Base-by-base conservation (phyloP, 2,113 vertebrate genomes). In the Bubo bubo region DNA sequence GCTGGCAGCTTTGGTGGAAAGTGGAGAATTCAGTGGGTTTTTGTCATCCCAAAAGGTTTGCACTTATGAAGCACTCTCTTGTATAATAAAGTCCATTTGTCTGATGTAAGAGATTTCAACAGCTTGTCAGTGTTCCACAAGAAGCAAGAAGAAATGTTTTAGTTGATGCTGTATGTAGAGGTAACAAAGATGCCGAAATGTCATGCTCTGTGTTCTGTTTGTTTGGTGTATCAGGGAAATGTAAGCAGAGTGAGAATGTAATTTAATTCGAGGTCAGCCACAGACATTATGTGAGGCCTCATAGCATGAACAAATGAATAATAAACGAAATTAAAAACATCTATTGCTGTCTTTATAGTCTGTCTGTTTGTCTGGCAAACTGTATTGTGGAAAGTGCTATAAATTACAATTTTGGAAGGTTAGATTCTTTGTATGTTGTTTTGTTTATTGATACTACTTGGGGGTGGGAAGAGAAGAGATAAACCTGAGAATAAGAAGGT, bases 41-140 rank as follows among this genome's bases (percentile, higher is more conserved):
- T 97, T 96, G 90, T 96, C 96, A 97, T 96, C 96, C 94, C 90
- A 28, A 93, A 96, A 96, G 95, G 91, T 92, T 83, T 95, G 76
- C 60, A 64, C 74, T 97, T 93, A 97, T 35, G 73, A 97, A 98
- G 96, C 5, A 1, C 74, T 96, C 64, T 91, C 93, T 94, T 88
- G 70, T 70, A 47, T 95, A 96, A 97, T 97, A 88, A 92, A 95
- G 88, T 94, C 94, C 96, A 84, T 96, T 98, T 97, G 85, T 95
- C 95, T 97, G 90, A 95, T 96, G 92, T 96, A 96, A 97, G 88
- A 97, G 83, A 95, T 95, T 97, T 97, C 94, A 95, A 90, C 94
- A 92, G 45, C 74, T 80, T 94, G 71, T 86, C 62, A 82, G 8
- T 53, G 39, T 75, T 93, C 79, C 59, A 86, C 62, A 81, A 94